Evolutionary conservation across 2,113 vertebrate species (phyloP).

Genomic region (Australoheros scitulus): DNA sequence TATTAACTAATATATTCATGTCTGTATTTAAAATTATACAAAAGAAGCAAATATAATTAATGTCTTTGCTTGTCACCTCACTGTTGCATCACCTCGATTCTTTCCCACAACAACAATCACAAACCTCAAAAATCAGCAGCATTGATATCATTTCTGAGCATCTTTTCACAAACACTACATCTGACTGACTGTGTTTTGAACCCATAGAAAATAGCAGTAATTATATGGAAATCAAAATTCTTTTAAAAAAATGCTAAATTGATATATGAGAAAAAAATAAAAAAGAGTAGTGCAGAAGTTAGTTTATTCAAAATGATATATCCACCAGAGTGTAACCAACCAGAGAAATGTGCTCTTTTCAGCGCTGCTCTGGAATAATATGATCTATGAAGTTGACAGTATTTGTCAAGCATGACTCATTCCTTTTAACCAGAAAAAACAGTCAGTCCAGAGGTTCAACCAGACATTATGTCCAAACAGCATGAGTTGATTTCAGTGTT

Average conservation of each 20-base stretch:
- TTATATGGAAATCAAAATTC: not conserved
- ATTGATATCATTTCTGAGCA: not conserved
- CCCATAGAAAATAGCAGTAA: not conserved
- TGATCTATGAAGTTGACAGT: not conserved
- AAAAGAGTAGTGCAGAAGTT: not conserved
- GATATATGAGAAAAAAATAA: not conserved
- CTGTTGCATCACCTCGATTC: too few species aligned
- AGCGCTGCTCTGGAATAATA: not conserved
- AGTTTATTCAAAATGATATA: conserved; percentile 3
- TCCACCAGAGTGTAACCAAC: not conserved
- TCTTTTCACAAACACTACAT: not conserved
- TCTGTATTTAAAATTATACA: fast-evolving
- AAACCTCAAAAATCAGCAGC: not conserved
- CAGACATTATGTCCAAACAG: not conserved
- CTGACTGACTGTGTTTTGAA: not conserved
- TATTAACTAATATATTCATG: not conserved
- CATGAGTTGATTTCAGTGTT: not conserved
- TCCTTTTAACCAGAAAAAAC: not conserved
- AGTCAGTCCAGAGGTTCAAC: not conserved
- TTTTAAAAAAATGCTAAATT: not conserved
- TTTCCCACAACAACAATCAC: not conserved
- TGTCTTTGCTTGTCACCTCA: not conserved
- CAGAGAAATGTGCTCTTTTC: not conserved
- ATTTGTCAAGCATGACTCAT: conserved; percentile 7
- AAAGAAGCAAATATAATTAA: not conserved